These are phyloP conservation scores for Manis pentadactyla DNA, from an alignment of 2,797 vertebrate genomes.

Conservation along the genomic window DNA sequence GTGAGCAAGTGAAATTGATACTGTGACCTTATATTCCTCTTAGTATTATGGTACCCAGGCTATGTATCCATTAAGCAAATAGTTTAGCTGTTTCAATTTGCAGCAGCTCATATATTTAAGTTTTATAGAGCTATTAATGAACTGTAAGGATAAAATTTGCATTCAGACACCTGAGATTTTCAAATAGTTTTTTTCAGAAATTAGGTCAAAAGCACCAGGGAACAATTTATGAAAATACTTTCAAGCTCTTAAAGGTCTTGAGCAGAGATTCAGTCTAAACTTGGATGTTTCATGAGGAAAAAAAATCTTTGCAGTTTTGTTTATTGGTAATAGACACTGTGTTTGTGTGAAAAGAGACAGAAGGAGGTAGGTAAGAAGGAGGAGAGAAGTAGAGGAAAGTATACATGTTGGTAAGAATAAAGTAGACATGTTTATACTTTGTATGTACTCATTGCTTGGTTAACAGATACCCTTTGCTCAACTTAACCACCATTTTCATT, in stretches of 20 bases:
- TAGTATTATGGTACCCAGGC: slow-evolving; percentile 6
- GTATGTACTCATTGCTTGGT: background rate
- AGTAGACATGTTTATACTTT: background rate
- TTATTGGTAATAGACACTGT: slow-evolving; percentile 1
- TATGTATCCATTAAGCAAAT: slow-evolving; percentile 60
- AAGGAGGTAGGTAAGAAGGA: background rate
- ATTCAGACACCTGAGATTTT: slow-evolving; percentile 54
- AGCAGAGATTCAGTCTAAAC: background rate
- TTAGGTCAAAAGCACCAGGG: slow-evolving; percentile 38
- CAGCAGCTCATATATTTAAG: slow-evolving; percentile 56
- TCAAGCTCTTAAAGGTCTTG: slow-evolving; percentile 7
- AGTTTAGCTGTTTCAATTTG: slow-evolving; percentile 54
- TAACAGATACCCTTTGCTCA: background rate
- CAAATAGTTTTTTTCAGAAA: slow-evolving; percentile 57
- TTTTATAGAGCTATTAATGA: slow-evolving; percentile 63
- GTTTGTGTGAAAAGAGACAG: background rate
- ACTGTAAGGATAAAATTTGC: slow-evolving; percentile 42
- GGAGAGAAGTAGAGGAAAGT: background rate
- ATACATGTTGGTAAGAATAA: background rate
- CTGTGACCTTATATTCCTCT: background rate
- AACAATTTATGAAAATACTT: slow-evolving; percentile 48
- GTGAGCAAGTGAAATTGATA: slow-evolving; percentile 42
- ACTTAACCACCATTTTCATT: background rate
- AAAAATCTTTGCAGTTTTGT: background rate
- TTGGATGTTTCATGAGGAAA: background rate